These are phyloP conservation scores for Trichopoda pennipes DNA, from an alignment of 2,888 invertebrate species.

Conservation along the genomic window DNA sequence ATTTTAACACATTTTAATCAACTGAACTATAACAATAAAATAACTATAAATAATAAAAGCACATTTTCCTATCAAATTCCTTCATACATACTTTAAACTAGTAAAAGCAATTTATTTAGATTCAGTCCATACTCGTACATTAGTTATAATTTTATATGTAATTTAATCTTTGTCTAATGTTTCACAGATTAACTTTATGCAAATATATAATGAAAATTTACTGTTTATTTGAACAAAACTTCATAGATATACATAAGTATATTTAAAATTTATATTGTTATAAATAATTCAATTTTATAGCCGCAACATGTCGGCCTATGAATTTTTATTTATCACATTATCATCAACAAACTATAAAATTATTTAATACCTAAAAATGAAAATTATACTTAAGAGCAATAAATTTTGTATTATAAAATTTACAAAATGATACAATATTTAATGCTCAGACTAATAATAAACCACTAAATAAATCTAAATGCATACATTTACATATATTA, in stretches of 20 bases:
- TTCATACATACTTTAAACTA: background rate
- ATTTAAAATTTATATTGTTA: slow-evolving; percentile 45
- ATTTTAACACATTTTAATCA: no score
- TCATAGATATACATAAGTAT: background rate
- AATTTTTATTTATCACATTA: slow-evolving; percentile 45
- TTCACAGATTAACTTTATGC: slow-evolving; percentile 39
- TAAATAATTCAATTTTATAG: slow-evolving; percentile 22
- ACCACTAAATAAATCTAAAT: slow-evolving; percentile 28
- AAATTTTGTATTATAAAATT: slow-evolving; percentile 41
- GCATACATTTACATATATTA: background rate
- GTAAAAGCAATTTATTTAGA: slow-evolving; percentile 19
- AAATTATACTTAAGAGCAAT: slow-evolving; percentile 32
- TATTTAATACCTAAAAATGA: slow-evolving; percentile 7
- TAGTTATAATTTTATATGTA: slow-evolving; percentile 7
- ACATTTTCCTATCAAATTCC: no score
- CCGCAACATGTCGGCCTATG: slow-evolving; percentile 35
- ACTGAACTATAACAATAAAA: no score
- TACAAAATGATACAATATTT: slow-evolving; percentile 23
- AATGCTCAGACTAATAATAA: slow-evolving; percentile 34
- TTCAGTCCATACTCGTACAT: slow-evolving; percentile 4
- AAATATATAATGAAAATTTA: slow-evolving; percentile 32
- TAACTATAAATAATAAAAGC: no score
- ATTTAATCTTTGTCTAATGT: slow-evolving; percentile 35
- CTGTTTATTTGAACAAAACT: slow-evolving; percentile 23
- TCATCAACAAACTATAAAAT: slow-evolving; percentile 16